These are phyloP conservation scores for Thaumatotibia leucotreta DNA, from an alignment of 1,140 invertebrate genomes.

Conservation along the genomic window DNA sequence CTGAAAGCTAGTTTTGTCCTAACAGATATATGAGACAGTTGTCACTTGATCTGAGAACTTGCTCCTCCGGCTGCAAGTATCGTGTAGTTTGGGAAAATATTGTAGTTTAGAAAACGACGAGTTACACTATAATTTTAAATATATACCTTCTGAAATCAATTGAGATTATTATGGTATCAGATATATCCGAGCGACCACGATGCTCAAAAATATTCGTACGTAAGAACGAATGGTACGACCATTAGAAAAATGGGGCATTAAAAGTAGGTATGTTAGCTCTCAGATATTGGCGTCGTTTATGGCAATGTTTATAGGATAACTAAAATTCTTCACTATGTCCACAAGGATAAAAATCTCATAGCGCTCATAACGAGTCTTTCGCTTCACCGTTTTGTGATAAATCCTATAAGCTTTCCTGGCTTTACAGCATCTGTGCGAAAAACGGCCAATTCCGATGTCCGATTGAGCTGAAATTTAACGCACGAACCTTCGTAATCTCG, in stretches of 20 bases:
- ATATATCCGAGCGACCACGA: too few relatives aligned
- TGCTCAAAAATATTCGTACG: too few relatives aligned
- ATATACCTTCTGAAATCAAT: too few relatives aligned
- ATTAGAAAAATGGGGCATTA: too few relatives aligned
- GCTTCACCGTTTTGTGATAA: neutral
- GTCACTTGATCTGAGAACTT: neutral
- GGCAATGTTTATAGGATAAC: neutral
- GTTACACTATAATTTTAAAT: too few relatives aligned
- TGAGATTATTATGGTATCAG: too few relatives aligned
- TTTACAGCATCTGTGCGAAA: neutral
- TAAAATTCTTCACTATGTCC: neutral
- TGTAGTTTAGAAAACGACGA: too few relatives aligned
- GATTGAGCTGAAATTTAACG: too few relatives aligned
- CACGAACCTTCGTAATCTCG: too few relatives aligned
- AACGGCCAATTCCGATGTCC: too few relatives aligned
- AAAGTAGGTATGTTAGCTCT: too few relatives aligned
- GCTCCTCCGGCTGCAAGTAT: neutral
- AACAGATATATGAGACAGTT: neutral
- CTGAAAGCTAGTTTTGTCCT: slow-evolving; percentile 11
- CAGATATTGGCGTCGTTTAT: neutral
- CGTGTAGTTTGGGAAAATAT: neutral
- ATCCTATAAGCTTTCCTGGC: neutral
- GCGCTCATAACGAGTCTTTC: neutral
- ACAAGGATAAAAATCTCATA: neutral
- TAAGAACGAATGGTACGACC: too few relatives aligned